These are phyloP conservation scores for Hypsibius dujardini DNA, from an alignment of 1,140 invertebrate genomes.

Conservation along the genomic window DNA sequence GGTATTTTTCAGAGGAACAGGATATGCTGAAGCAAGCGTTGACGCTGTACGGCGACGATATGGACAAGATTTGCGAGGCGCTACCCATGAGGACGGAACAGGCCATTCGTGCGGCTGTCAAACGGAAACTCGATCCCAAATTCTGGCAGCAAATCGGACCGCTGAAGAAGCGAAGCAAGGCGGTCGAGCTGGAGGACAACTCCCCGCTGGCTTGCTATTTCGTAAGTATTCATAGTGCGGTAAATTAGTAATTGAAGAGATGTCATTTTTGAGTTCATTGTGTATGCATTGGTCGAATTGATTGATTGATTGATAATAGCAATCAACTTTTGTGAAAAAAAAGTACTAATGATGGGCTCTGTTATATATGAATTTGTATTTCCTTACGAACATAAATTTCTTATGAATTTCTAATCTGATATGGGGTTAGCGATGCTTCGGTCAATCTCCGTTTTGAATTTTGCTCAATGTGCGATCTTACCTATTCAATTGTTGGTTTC, in stretches of 20 bases:
- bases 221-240: neutral
- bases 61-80: slow-evolving; percentile 6
- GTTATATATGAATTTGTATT: too few relatives aligned
- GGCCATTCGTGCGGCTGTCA: slow-evolving; percentile 11
- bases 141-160: neutral
- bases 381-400: too few relatives aligned
- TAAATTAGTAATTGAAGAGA: neutral
- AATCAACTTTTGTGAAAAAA: neutral
- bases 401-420: too few relatives aligned
- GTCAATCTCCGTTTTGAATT: too few relatives aligned
- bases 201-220: slow-evolving; percentile 4
- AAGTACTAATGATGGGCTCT: neutral
- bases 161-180: neutral
- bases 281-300: neutral
- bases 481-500: too few relatives aligned
- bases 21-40: neutral
- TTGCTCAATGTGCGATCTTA: too few relatives aligned
- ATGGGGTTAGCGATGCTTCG: too few relatives aligned
- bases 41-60: neutral
- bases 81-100: neutral
- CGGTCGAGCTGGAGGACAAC: neutral
- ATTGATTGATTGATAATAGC: neutral
- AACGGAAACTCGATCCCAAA: slow-evolving; percentile 12
- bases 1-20: neutral
- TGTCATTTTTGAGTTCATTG: neutral